Evolutionary conservation across 2,888 invertebrate genomes (phyloP).

Genomic region (Drosophila nigritarsus): DNA sequence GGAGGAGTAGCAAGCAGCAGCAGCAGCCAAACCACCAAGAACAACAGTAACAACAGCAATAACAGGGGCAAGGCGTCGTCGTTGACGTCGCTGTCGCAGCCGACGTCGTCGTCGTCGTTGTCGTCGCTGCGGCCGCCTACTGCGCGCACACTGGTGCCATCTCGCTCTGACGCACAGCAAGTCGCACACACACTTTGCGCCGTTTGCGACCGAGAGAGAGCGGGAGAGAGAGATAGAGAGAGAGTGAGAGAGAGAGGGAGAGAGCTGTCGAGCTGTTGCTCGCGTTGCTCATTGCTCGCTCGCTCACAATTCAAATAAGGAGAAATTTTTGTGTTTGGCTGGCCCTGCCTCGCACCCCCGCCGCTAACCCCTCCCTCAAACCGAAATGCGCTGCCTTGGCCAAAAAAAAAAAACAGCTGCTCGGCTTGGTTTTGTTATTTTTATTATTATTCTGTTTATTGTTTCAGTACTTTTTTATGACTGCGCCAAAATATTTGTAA

Average conservation of each 20-base stretch:
- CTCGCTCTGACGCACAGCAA: conserved; percentile 53
- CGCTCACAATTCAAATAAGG: conserved; percentile 50
- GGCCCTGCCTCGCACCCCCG: conserved; percentile 31
- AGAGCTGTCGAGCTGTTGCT: conserved; percentile 23
- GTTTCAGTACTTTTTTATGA: conserved; percentile 58
- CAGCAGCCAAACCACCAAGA: conserved; percentile 14
- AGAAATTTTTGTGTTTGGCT: conserved; percentile 51
- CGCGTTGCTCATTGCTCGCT: conserved; percentile 32
- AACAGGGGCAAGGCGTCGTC: conserved; percentile 47
- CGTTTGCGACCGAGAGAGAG: conserved; percentile 17
- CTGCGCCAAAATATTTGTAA: conserved; percentile 77
- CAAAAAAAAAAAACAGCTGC: conserved; percentile 60
- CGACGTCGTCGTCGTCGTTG: conserved; percentile 14
- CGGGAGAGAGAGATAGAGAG: neutral
- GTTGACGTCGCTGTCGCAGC: conserved; percentile 13
- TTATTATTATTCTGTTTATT: conserved; percentile 70
- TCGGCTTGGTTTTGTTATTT: conserved; percentile 66
- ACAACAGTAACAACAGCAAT: conserved; percentile 24
- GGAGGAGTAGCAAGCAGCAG: conserved; percentile 24
- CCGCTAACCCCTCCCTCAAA: conserved; percentile 17
- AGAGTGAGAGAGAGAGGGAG: conserved; percentile 22
- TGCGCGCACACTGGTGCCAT: conserved; percentile 51
- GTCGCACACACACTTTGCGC: conserved; percentile 13
- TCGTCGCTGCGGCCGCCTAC: conserved; percentile 60
- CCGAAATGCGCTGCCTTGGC: conserved; percentile 48